Evolutionary conservation across 2,888 invertebrate species (phyloP), one percentile per base, ranked within the genome.

Genomic region (Drosophila mimica): DNA sequence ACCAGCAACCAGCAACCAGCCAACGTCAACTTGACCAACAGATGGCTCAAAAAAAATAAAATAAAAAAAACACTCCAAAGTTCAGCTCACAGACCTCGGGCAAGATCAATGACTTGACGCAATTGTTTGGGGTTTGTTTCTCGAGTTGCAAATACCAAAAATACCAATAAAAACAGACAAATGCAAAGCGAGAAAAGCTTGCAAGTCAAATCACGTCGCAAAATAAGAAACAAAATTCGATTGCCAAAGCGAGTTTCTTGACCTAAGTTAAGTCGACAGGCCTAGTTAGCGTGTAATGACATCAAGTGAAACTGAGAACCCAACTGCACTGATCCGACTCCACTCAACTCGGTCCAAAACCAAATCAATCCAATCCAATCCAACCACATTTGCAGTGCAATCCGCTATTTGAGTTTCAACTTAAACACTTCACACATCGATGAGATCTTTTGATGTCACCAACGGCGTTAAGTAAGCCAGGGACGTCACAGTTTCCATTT

Each of bases 81-180:
- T 59, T 59, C 60, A 80, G 74, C 43, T 40, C 3, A 1, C 17
- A 59, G 43, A 53, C 83, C 84, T 82, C 73, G 85, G 76, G 70
- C 84, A 74, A 86, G 84, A 84, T 82, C 87, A 82, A 87, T 81
- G 84, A 79, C 89, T 88, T 69, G 76, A 52, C 38, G 70, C 43
- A 70, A 54, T 38, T 61, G 48, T 51, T 57, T 57, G 28, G 4
- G 48, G 13, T 40, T 3, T 51, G 31, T 43, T 76, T 83, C 63
- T 75, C 59, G 64, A 70, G 34, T 65, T 28, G 46, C 31, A 56
- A 43, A 30, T 33, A 34, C 33, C 25, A 43, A 33, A 53, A 28
- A 61, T 36, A 25, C 46, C 25, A 25, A 25, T 25, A 34, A 40
- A 58, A 34, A 58, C 25, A 25, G 31, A 36, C 51, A 52, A 66